These are phyloP conservation scores for Bombus haemorrhoidalis DNA, from an alignment of 1,140 invertebrate species.

Conservation along the genomic window DNA sequence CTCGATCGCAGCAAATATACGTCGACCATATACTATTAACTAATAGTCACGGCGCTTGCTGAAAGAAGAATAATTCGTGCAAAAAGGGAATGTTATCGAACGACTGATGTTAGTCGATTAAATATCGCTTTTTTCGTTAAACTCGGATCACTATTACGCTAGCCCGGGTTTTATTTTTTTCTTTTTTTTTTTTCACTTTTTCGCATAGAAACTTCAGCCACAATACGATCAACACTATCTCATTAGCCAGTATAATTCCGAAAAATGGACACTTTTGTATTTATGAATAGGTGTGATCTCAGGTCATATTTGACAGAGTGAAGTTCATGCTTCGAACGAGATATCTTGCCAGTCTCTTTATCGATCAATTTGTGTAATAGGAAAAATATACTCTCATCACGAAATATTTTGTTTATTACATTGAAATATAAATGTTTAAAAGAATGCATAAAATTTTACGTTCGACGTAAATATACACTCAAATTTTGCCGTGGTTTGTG, in stretches of 20 bases:
- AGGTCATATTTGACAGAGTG: neutral
- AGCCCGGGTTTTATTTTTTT: neutral
- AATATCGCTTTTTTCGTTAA: constrained; percentile 25
- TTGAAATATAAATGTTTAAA: no score
- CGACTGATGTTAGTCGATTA: neutral
- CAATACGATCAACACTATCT: neutral
- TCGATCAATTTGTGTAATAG: no score
- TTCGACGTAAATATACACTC: no score
- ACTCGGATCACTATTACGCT: constrained; percentile 19
- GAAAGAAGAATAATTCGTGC: neutral
- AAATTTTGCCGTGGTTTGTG: no score
- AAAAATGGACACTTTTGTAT: neutral
- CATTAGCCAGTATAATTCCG: neutral
- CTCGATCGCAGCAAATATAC: neutral
- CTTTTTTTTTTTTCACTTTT: neutral
- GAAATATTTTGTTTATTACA: no score
- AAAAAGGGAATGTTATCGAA: neutral
- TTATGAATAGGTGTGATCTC: neutral
- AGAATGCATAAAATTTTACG: no score
- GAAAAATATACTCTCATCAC: no score
- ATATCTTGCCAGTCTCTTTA: no score
- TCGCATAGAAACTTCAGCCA: no score
- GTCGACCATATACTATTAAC: neutral
- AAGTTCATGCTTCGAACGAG: no score
- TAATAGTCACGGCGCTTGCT: neutral